Conservation (phyloP, 1,140 invertebrate genomes). For the Dendroctonus valens region DNA sequence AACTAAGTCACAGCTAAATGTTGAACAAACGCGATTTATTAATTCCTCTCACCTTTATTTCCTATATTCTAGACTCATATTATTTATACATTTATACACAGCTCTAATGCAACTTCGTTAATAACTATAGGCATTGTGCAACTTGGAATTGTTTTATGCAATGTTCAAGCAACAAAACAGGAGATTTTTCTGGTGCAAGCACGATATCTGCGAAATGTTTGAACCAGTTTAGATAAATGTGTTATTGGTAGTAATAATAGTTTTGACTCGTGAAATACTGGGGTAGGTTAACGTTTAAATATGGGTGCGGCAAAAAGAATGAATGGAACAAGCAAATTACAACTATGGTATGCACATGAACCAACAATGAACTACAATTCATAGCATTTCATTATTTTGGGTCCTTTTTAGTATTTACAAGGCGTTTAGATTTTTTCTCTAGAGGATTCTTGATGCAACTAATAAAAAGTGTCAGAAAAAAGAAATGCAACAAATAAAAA, state of each 20-base stretch:
- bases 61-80: constrained; percentile 6
- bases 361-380: too few relatives aligned
- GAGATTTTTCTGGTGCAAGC: constrained; percentile 13
- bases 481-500: too few relatives aligned
- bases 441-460: too few relatives aligned
- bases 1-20: neutral
- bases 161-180: constrained; percentile 12
- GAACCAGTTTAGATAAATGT: constrained; percentile 9
- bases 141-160: constrained; percentile 16
- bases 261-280: neutral
- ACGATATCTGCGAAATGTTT: constrained; percentile 13
- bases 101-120: constrained; percentile 12
- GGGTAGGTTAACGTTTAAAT: too few relatives aligned
- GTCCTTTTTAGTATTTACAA: too few relatives aligned
- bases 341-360: too few relatives aligned
- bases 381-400: too few relatives aligned
- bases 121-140: constrained; percentile 11
- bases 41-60: constrained; percentile 25
- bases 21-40: neutral
- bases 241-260: constrained; percentile 6
- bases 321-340: too few relatives aligned
- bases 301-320: too few relatives aligned
- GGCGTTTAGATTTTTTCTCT: too few relatives aligned
- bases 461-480: too few relatives aligned
- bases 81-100: constrained; percentile 7